These are phyloP conservation scores for Myopa tessellatipennis DNA, from an alignment of 2,888 invertebrate species.

Conservation along the genomic window DNA sequence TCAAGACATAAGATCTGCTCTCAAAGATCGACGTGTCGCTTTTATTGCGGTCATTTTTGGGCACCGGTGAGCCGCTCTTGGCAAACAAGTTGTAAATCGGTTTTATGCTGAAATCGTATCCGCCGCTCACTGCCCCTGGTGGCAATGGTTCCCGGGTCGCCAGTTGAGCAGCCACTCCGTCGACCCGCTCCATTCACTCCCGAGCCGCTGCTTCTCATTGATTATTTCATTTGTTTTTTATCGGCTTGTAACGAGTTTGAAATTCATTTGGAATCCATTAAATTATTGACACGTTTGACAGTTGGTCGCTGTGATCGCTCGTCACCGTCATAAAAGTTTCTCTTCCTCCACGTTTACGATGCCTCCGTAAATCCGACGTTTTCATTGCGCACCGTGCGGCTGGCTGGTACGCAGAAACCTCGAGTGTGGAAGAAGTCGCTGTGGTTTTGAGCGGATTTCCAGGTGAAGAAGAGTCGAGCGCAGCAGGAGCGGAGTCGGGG, in stretches of 20 bases:
- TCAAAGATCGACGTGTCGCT: not conserved
- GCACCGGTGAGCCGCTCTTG: not conserved
- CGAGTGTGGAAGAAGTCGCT: not conserved
- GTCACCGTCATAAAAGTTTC: slow-evolving; percentile 22
- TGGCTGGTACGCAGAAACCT: slow-evolving; percentile 19
- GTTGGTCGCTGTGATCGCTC: slow-evolving; percentile 29
- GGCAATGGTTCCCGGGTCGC: not conserved
- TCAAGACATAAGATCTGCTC: not conserved
- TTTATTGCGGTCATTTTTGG: not conserved
- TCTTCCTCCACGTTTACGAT: slow-evolving; percentile 5
- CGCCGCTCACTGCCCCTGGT: not conserved
- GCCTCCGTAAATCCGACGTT: slow-evolving; percentile 28
- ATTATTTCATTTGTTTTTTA: slow-evolving; percentile 3
- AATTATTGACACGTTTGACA: slow-evolving; percentile 37
- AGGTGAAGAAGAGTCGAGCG: not conserved
- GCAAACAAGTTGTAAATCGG: slow-evolving; percentile 2
- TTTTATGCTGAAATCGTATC: not conserved
- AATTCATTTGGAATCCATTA: slow-evolving; percentile 31
- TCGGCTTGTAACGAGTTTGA: slow-evolving; percentile 28
- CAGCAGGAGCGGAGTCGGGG: slow-evolving; percentile 1
- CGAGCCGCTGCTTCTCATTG: not conserved
- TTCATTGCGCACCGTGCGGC: slow-evolving; percentile 27
- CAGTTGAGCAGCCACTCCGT: not conserved
- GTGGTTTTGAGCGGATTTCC: not conserved
- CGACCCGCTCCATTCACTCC: not conserved